Evolutionary conservation across 2,797 vertebrate species (phyloP), one percentile per base, ranked within the genome.

Genomic region (Tenualosa ilisha): DNA sequence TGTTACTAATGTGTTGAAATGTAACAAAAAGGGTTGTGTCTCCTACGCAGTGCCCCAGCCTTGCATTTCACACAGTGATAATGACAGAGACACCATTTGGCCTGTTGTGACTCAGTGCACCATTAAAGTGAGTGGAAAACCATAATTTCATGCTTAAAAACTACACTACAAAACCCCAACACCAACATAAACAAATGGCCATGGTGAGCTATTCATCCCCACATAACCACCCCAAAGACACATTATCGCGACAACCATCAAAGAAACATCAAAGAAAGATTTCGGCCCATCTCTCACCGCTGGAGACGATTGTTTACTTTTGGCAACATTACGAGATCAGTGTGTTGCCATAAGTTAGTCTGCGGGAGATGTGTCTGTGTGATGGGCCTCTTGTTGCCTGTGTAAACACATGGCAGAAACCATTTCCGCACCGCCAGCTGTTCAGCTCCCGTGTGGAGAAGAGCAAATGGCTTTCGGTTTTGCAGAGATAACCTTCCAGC

Each of bases 281-380:
- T 26, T 31, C 17, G 61, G 40, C 65, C 61, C 49, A n/a, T 68
- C 83, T 68, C 51, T 24, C 20, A 49, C 31, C 83, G 6, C 20
- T 20, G 2, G 17, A 24, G 7, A 15, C n/a, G 20, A 46, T 37
- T 83, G 82, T 46, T 61, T 65, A 49, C 59, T 86, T 26, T 86
- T 86, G 83, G 37, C 37, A 79, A 46, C 40, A 79, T 79, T 79
- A 43, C 46, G 6, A 79, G 72, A 79, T 79, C 72, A 79, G 72
- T 46, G 37, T 79, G 72, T 46, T 46, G 37, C 72, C 72, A 79
- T 79, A 22, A 79, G 37, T 75, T 75, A 43, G 68, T 46, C 72
- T 43, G 72, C 13, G 15, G 37, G 37, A 43, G 72, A 46, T 79
- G 72, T 79, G 37, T 46, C 37, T 46, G 72, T 79, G 72, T 8